Conservation (phyloP, 30 jellyfish, hydroid and myxozoan genomes). For the Aurelia sp. region DNA sequence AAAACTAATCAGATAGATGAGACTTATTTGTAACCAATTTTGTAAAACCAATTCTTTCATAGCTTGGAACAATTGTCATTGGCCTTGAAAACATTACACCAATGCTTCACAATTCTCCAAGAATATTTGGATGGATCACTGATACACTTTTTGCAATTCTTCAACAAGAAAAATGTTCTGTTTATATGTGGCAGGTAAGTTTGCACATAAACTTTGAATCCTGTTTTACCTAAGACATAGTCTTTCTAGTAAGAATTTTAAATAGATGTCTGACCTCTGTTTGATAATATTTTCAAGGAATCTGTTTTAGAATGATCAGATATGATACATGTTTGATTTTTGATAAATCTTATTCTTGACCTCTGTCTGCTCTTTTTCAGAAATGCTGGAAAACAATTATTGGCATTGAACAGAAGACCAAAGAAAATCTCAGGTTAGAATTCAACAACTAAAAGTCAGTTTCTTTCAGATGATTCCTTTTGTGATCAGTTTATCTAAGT, state of each 20-base stretch:
- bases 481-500: no score
- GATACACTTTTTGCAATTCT: conserved; percentile 14
- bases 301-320: no score
- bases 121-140: conserved; percentile 39
- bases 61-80: conserved; percentile 67
- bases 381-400: conserved; percentile 27
- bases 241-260: no score
- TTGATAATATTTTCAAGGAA: no score
- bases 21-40: not conserved
- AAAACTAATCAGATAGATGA: not conserved
- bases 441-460: no score
- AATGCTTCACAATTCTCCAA: conserved; percentile 32
- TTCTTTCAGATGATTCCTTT: no score
- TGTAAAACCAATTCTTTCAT: not conserved
- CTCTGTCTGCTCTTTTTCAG: not conserved
- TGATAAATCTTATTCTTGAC: not conserved
- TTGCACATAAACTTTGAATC: not conserved
- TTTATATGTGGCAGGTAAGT: conserved; percentile 60
- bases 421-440: conserved; percentile 22
- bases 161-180: conserved; percentile 20
- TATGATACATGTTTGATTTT: no score
- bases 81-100: conserved; percentile 62
- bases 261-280: no score
- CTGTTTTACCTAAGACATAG: no score
- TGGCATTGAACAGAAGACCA: conserved; percentile 4